phyloP scores from a whole-genome alignment of 2,113 vertebrate species.

The Pachycephala philippinensis region DNA sequence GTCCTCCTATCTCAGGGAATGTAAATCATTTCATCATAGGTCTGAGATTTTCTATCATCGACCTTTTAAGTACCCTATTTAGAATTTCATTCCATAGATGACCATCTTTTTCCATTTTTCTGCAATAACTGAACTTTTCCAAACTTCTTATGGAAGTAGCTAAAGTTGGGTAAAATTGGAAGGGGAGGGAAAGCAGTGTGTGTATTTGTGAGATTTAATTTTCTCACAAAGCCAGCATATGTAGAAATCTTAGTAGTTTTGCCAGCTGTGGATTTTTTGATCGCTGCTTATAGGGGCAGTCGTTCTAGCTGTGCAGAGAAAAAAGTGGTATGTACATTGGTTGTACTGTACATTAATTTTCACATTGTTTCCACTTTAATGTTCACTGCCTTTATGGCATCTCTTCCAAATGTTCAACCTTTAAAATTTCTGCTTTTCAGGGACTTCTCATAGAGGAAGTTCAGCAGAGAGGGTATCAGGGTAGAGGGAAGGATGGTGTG shows the following conservation, averaged over 20 bases:
- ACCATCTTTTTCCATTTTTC: not conserved
- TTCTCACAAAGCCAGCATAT: constrained; percentile 45
- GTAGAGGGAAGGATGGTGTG: not conserved
- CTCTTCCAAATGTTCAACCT: constrained; percentile 45
- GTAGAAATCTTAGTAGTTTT: constrained; percentile 48
- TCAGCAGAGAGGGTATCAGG: not conserved
- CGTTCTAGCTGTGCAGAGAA: constrained; percentile 56
- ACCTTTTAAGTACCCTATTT: not conserved
- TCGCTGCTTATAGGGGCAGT: constrained; percentile 17
- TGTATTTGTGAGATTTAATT: constrained; percentile 25
- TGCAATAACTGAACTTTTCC: not conserved
- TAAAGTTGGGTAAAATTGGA: not conserved
- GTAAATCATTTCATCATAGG: not conserved
- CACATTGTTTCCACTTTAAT: constrained; percentile 62
- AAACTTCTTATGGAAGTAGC: not conserved
- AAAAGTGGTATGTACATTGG: constrained; percentile 26
- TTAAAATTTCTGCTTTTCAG: constrained; percentile 15
- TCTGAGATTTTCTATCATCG: not conserved
- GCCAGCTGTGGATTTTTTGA: constrained; percentile 64
- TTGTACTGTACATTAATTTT: constrained; percentile 64
- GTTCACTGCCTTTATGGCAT: constrained; percentile 44
- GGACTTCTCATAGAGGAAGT: not conserved
- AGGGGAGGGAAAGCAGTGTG: not conserved
- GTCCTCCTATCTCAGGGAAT: not conserved
- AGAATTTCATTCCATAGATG: not conserved